Evolutionary conservation across 2,797 vertebrate species (phyloP).

Genomic region (Melanotaenia trifasciata): DNA sequence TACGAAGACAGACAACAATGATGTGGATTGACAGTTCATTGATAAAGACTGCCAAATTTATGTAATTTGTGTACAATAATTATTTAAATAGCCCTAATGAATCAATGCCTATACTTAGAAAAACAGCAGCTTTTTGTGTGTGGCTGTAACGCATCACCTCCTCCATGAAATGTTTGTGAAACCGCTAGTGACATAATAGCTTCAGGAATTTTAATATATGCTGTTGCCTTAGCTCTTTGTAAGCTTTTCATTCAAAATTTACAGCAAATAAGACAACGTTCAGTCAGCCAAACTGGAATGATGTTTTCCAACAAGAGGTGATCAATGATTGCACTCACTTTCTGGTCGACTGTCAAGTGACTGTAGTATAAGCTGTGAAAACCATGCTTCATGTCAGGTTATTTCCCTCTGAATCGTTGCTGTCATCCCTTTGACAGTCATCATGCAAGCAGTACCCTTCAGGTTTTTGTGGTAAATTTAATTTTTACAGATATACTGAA

Average conservation of each 20-base stretch:
- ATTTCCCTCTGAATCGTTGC: slow-evolving; percentile 35
- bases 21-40: slow-evolving; percentile 11
- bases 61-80: slow-evolving; percentile 23
- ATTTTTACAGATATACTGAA: slow-evolving; percentile 7
- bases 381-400: slow-evolving; percentile 29
- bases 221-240: slow-evolving; percentile 32
- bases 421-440: slow-evolving; percentile 19
- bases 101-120: slow-evolving; percentile 10
- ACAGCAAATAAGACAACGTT: slow-evolving; percentile 16
- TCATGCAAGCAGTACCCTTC: slow-evolving; percentile 19
- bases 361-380: slow-evolving; percentile 41
- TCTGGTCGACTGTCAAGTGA: slow-evolving; percentile 52
- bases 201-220: slow-evolving; percentile 24
- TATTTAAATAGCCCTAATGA: slow-evolving; percentile 23
- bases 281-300: slow-evolving; percentile 11
- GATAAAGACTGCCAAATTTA: slow-evolving; percentile 16
- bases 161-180: slow-evolving; percentile 30
- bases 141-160: slow-evolving; percentile 8
- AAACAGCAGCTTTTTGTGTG: slow-evolving; percentile 27
- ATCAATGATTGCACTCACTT: slow-evolving; percentile 24
- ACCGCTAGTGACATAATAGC: slow-evolving; percentile 19
- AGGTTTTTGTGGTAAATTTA: slow-evolving; percentile 20
- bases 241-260: slow-evolving; percentile 29
- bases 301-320: slow-evolving; percentile 29
- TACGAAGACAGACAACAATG: slow-evolving; percentile 3